Evolutionary conservation across 2,113 vertebrate species (phyloP).

Genomic region (Cervus canadensis): DNA sequence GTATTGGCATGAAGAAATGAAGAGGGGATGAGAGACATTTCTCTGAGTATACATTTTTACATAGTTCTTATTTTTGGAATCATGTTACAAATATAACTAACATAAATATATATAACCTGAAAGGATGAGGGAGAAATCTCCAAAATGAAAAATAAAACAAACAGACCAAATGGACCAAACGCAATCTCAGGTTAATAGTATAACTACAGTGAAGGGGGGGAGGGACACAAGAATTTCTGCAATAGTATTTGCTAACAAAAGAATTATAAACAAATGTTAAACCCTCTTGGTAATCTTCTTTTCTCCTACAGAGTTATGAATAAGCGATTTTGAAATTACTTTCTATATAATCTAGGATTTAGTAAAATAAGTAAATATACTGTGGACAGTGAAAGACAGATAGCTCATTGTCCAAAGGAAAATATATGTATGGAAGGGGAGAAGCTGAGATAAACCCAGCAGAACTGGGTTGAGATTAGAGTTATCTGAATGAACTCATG

Average conservation of each 20-base stretch:
- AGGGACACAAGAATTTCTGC: background rate
- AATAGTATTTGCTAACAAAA: background rate
- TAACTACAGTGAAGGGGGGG: background rate
- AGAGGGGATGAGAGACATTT: background rate
- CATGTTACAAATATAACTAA: background rate
- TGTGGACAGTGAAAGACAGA: conserved; percentile 42
- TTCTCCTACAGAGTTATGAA: background rate
- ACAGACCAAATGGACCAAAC: conserved; percentile 34
- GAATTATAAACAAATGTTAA: conserved; percentile 48
- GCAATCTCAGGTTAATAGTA: background rate
- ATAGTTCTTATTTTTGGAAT: background rate
- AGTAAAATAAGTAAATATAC: conserved; percentile 46
- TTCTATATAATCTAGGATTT: conserved; percentile 53
- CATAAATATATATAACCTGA: background rate
- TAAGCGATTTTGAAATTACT: conserved; percentile 50
- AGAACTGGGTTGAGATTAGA: background rate
- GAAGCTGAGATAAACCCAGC: background rate
- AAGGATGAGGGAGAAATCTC: background rate
- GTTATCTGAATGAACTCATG: background rate
- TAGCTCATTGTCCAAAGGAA: conserved; percentile 12
- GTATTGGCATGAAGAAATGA: background rate
- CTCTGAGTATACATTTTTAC: background rate
- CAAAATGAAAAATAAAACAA: conserved; percentile 16
- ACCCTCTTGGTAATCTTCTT: background rate
- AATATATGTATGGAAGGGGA: background rate